A percentile compares a stretch with the other conserved stretches of the same genome.
Evolutionary conservation across 2,888 invertebrate genomes (phyloP).

Genomic region (Amaurobius ferox): DNA sequence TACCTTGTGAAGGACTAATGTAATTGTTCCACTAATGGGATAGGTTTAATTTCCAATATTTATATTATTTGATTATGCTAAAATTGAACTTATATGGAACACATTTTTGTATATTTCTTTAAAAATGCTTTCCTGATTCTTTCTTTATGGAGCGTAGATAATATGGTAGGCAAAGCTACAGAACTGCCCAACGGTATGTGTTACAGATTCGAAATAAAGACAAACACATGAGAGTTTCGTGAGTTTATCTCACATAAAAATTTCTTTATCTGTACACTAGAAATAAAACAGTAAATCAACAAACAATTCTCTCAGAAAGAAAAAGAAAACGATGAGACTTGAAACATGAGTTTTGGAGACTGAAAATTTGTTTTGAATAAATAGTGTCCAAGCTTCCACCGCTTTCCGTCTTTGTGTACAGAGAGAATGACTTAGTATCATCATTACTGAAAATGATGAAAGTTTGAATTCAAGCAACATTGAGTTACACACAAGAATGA

Average conservation of each 20-base stretch:
- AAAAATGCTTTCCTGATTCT: too few species aligned
- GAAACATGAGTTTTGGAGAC: slow-evolving; percentile 8
- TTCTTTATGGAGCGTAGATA: too few species aligned
- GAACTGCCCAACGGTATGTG: too few species aligned
- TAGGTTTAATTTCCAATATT: too few species aligned
- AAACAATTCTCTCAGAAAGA: slow-evolving; percentile 58
- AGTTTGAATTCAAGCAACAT: not conserved
- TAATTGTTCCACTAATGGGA: too few species aligned
- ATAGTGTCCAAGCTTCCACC: not conserved
- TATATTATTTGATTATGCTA: too few species aligned
- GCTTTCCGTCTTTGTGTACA: not conserved
- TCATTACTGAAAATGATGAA: not conserved
- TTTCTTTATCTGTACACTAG: slow-evolving; percentile 64
- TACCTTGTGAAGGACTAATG: too few species aligned
- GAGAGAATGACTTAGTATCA: not conserved
- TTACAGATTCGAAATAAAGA: too few species aligned
- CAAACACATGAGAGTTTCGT: slow-evolving; percentile 24
- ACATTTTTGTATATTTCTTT: too few species aligned
- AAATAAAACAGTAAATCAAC: slow-evolving; percentile 64
- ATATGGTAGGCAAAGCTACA: too few species aligned
- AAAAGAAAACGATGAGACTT: not conserved
- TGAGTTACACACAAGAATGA: not conserved
- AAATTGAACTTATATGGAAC: too few species aligned
- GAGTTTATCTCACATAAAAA: slow-evolving; percentile 68
- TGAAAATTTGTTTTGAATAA: not conserved